These are phyloP conservation scores for Acanthurus leucopareius DNA, from an alignment of 2,797 vertebrate species.

Conservation along the genomic window DNA sequence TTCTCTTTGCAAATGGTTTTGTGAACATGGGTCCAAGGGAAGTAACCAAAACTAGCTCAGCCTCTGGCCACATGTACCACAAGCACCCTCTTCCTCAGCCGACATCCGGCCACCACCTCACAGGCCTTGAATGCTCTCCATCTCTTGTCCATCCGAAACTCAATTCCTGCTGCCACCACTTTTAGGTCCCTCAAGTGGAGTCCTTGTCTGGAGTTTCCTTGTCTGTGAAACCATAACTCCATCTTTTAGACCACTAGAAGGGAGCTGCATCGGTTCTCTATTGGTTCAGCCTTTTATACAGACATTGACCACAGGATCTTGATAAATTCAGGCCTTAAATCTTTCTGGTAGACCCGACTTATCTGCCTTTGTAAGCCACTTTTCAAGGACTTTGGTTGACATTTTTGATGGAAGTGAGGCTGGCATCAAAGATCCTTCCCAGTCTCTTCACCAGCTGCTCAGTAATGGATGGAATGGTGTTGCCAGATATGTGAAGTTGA, in stretches of 20 bases:
- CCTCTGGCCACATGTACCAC: background rate
- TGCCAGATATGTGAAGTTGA: background rate
- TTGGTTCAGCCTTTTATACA: no score
- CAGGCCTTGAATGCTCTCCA: background rate
- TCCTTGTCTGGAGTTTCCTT: no score
- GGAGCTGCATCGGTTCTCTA: no score
- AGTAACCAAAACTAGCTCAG: background rate
- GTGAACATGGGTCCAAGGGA: no score
- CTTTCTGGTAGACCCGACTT: background rate
- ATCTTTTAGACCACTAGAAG: no score
- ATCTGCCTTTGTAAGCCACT: no score
- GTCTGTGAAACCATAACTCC: no score
- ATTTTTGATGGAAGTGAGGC: background rate
- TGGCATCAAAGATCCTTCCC: background rate
- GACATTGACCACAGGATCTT: background rate
- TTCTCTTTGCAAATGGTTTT: no score
- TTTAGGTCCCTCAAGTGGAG: no score
- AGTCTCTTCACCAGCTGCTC: background rate
- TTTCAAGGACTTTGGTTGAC: background rate
- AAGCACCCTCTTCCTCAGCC: background rate
- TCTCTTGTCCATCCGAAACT: background rate
- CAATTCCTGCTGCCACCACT: background rate
- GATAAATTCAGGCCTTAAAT: background rate
- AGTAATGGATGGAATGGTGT: background rate
- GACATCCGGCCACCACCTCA: background rate